Evolutionary conservation across 2,113 vertebrate genomes (phyloP), one percentile per base, ranked within the genome.

Genomic region (Vicugna pacos): DNA sequence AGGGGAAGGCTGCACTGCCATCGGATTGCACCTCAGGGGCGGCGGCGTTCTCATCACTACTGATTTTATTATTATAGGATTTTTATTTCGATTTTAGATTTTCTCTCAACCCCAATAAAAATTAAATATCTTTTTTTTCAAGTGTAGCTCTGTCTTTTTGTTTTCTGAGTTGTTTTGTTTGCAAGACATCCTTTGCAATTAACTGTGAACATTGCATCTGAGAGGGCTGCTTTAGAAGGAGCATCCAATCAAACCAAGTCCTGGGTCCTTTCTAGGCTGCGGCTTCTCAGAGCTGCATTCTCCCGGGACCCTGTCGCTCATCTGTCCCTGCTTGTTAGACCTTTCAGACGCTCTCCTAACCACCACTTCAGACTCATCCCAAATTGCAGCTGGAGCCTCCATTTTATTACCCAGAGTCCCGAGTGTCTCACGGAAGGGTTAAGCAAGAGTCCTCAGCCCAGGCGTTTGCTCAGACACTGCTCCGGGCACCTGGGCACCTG

Each of bases 191-290:
- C 22, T 90, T 91, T 64, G 60, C 62, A 67, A 87, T 82, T 77
- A 87, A 76, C 48, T 87, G n/a, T 87, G 22, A 88, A 86, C 26
- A 87, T 60, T 91, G 75, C 32, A 65, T 79, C 77, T 79, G 50
- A 69, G 35, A 87, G 76, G n/a, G 73, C n/a, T 77, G 69, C 8
- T 82, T 46, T 93, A 75, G 22, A 94, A 67, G 48, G 50, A 12
- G 17, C 48, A 67, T 24, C 26, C 42, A 56, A 69, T 95, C 80
- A 77, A 52, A 62, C 38, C 35, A 75, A 86, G 38, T 46, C 12
- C 32, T 56, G 62, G 20, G 20, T 80, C 17, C 56, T 79, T 30
- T 79, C 42, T 50, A 42, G 24, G 54, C 60, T 72, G 50, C 19
- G 54, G 54, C 72, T 56, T 91, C 82, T 93, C 54, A 79, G 62